Evolutionary conservation across 1,140 invertebrate species (phyloP), one percentile per base, ranked within the genome.

Genomic region (Drosophila azteca): DNA sequence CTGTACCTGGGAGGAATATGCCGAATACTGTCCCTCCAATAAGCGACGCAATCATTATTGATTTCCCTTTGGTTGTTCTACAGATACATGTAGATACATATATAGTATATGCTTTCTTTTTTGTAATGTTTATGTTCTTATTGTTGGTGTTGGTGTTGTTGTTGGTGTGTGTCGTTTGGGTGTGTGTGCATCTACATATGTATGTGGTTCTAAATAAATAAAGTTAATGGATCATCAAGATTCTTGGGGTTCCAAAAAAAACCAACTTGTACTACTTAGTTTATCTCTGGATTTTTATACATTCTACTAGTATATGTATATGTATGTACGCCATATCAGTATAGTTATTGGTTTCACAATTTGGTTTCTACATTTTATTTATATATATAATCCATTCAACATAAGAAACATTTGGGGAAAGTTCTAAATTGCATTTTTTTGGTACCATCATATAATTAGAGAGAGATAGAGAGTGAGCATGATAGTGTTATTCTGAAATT

Each of bases 1-100:
- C 9, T 94, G 94, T 64, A 94, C 94, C 29, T 94, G 94, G 94
- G 94, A 94, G 80, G 94, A 94, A 73, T 94, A 94, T 68, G 94
- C 94, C 35, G 94, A 94, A 81, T 94, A 94, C 77, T 94, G 94
- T 85, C 94, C 94, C 6, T 92, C 93, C 17, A 94, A 94, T 70
- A 93, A 93, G 63, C 89, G 94, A 20, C 90, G 87, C 49, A 91
- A 91, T 77, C 90, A 91, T 60, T 91, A 91, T 50, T 89, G 54
- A 87, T 52, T 66, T 9, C 31, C 22, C 43, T 46, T 26, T 24
- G 22, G n/a, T 45, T 48, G 26, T 31, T 6, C 66, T 41, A 35
- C 31, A 69, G 22, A 41, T 26, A 69, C 13, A 68, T 41, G 31
- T 35, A 9, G 7, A 24, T 39, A 20, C 17, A 44, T 51, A 55